Percentiles rank a stretch among this genome's conserved stretches.
phyloP scores from a whole-genome alignment of 2,797 vertebrate genomes.

The Steatocranus sp. region DNA sequence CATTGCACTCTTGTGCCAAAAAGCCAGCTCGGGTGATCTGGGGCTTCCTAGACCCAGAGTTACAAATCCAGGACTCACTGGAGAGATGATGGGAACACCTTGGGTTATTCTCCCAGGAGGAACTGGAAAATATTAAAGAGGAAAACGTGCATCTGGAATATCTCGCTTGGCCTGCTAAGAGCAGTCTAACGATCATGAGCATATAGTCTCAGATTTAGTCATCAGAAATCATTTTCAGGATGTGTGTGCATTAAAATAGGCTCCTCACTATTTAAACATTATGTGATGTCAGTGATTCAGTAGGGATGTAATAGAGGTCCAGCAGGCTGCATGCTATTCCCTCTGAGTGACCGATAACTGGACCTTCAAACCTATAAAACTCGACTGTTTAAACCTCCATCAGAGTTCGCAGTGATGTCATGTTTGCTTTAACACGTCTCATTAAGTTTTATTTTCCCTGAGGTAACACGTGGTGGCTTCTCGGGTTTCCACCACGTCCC shows the following conservation, averaged over 20 bases:
- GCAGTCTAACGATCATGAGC: not conserved
- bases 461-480: not conserved
- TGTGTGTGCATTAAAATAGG: not conserved
- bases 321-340: not conserved
- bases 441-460: not conserved
- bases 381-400: not conserved
- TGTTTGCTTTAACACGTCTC: not conserved
- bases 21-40: not conserved
- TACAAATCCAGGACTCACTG: not conserved
- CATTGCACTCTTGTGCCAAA: not conserved
- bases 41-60: not conserved
- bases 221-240: not conserved
- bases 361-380: not conserved
- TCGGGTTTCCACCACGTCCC: not conserved
- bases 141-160: not conserved
- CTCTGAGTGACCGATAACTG: not conserved
- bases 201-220: not conserved
- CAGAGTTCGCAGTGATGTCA: not conserved
- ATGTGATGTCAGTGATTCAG: not conserved
- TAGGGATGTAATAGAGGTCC: not conserved
- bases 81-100: not conserved
- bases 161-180: not conserved
- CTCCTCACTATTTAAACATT: not conserved
- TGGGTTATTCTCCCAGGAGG: not conserved
- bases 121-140: not conserved